Base-by-base conservation (phyloP, 2,888 invertebrate genomes). In the Drosophila peninsularis region DNA sequence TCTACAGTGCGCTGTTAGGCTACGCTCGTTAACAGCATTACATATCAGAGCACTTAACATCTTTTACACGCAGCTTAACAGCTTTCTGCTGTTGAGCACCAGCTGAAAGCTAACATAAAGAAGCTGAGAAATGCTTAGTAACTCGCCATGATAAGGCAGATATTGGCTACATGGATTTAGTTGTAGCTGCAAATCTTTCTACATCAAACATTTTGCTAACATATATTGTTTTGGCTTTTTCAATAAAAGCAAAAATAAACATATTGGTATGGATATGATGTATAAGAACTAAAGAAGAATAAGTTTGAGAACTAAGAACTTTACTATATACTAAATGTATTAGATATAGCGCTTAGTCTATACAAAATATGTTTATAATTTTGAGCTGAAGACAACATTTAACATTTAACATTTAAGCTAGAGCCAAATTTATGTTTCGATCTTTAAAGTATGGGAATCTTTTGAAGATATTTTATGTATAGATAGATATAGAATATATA, bases 1-100 rank as follows among this genome's bases (percentile, higher is more conserved):
- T 62, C 30, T 2, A 42, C 14, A n/a, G 24, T 4, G 14, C 27
- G 24, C 49, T 63, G 49, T 63, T 50, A 30, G 2, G 6, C 27
- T 14, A 1, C 4, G 17, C 13, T 6, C 32, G 34, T 9, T 19
- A 41, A 60, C 62, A 62, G 34, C 13, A 17, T 1, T 42, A 24
- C 13, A 42, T n/a, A 1, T 17, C 1, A 42, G 9, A 4, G 13
- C 10, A 10, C 5, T 27, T 45, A 27, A 27, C 45, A 27, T n/a
- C 10, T n/a, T n/a, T 45, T 45, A 27, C n/a, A 27, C 17, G n/a
- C 1, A 45, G n/a, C 45, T n/a, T 45, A 27, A 45, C 45, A 45
- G 45, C 5, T 27, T 27, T 1, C 2, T 14, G 27, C 10, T 27
- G 45, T 30, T 47, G 45, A 11, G 5, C 1, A 27, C 3, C 27